These are phyloP conservation scores for Spatula versicolor DNA, from an alignment of 2,797 vertebrate species.

Conservation along the genomic window DNA sequence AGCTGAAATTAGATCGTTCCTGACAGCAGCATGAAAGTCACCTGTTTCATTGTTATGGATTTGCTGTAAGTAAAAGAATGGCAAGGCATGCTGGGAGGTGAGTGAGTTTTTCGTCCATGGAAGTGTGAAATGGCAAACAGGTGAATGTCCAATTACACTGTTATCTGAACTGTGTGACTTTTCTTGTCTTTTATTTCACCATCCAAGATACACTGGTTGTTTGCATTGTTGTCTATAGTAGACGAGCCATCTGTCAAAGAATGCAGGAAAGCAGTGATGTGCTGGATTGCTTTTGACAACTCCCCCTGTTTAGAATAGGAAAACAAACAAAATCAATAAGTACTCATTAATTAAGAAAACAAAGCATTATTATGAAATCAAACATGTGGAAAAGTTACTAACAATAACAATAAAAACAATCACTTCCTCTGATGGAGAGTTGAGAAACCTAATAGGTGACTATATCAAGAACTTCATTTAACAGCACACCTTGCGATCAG, in stretches of 20 bases:
- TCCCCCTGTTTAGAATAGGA: constrained; percentile 86
- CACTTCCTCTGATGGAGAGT: neutral
- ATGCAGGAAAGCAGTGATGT: constrained; percentile 83
- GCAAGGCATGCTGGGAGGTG: constrained; percentile 96
- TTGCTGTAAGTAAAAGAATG: constrained; percentile 95
- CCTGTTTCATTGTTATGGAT: constrained; percentile 99
- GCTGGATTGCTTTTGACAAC: constrained; percentile 86
- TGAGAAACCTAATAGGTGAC: neutral
- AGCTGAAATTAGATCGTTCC: constrained; percentile 99
- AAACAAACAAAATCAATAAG: constrained; percentile 84
- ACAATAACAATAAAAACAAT: constrained; percentile 68
- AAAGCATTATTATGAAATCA: constrained; percentile 78
- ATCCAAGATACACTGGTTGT: constrained; percentile 84
- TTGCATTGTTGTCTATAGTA: constrained; percentile 76
- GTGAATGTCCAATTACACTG: constrained; percentile 99
- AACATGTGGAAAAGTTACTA: constrained; percentile 75
- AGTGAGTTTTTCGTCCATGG: constrained; percentile 95
- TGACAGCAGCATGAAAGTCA: constrained; percentile 99
- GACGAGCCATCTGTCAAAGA: constrained; percentile 84
- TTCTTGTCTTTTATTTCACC: constrained; percentile 87
- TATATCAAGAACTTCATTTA: neutral
- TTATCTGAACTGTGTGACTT: constrained; percentile 92
- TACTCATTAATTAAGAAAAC: constrained; percentile 85
- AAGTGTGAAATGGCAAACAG: constrained; percentile 93
- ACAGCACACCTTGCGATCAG: neutral